Evolutionary conservation across 2,888 invertebrate genomes (phyloP).

Genomic region (Melipona beecheii): DNA sequence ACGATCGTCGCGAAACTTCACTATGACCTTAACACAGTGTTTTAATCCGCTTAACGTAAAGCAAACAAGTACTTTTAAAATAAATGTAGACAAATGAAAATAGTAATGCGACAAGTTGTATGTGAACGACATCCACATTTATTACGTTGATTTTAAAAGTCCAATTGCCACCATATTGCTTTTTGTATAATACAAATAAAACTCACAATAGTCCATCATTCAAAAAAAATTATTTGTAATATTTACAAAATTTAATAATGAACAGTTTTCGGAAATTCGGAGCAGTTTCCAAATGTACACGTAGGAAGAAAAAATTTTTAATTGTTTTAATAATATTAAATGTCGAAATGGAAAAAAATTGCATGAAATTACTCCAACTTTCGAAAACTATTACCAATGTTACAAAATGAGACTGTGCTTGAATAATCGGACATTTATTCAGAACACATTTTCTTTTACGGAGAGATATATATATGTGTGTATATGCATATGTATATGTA

Average conservation of each 20-base stretch:
- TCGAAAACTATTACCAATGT: conserved; percentile 59
- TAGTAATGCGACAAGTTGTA: conserved; percentile 31
- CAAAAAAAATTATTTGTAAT: conserved; percentile 45
- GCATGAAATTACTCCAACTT: conserved; percentile 57
- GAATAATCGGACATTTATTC: conserved; percentile 19
- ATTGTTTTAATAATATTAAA: background rate
- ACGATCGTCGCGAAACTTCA: background rate
- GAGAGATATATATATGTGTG: background rate
- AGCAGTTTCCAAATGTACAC: conserved; percentile 35
- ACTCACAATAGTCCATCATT: conserved; percentile 46
- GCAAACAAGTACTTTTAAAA: conserved; percentile 17
- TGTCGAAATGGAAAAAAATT: background rate
- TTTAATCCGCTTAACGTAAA: conserved; percentile 1
- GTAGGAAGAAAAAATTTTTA: background rate
- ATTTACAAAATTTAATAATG: conserved; percentile 64
- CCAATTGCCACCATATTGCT: conserved; percentile 44
- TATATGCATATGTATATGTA: background rate
- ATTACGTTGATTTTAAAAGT: conserved; percentile 44
- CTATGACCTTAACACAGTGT: background rate
- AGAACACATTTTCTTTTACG: conserved; percentile 24
- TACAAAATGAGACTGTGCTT: conserved; percentile 10
- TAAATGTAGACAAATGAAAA: conserved; percentile 15
- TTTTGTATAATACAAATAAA: conserved; percentile 49
- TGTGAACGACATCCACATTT: conserved; percentile 55
- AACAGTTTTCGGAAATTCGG: conserved; percentile 67